Evolutionary conservation across 2,797 vertebrate genomes (phyloP).

Genomic region (Typhlichthys subterraneus): DNA sequence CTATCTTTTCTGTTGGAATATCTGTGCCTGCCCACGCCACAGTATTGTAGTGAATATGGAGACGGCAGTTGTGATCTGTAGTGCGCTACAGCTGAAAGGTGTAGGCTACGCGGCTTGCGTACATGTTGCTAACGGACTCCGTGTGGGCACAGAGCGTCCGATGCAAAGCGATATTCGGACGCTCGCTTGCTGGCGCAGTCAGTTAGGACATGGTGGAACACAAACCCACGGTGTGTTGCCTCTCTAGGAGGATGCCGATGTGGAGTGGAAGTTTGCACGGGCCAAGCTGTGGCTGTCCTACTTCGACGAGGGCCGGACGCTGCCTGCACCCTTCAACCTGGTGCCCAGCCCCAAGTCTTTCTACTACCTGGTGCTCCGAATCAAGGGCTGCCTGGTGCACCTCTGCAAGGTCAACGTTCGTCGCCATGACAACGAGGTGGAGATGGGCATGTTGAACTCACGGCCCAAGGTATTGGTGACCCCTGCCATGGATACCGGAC

Average conservation of each 20-base stretch:
- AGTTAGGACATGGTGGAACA: neutral
- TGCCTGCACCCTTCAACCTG: constrained; percentile 94
- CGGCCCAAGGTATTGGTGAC: constrained; percentile 73
- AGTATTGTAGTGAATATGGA: too few relatives aligned
- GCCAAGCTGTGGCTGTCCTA: constrained; percentile 97
- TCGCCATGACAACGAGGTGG: constrained; percentile 87
- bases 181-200: neutral
- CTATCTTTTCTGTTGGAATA: too few relatives aligned
- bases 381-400: constrained; percentile 88
- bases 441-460: constrained; percentile 95
- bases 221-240: neutral
- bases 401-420: constrained; percentile 91
- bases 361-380: constrained; percentile 93
- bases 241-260: constrained; percentile 90
- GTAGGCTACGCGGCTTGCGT: too few relatives aligned
- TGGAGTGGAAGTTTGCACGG: constrained; percentile 97
- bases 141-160: too few relatives aligned
- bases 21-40: too few relatives aligned
- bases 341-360: constrained; percentile 97
- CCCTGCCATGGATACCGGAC: neutral
- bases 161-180: neutral
- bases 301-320: constrained; percentile 94
- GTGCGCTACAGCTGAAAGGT: too few relatives aligned
- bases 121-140: too few relatives aligned
- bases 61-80: too few relatives aligned